Evolutionary conservation across 2,888 invertebrate species (phyloP).

Genomic region (Trissolcus japonicus): DNA sequence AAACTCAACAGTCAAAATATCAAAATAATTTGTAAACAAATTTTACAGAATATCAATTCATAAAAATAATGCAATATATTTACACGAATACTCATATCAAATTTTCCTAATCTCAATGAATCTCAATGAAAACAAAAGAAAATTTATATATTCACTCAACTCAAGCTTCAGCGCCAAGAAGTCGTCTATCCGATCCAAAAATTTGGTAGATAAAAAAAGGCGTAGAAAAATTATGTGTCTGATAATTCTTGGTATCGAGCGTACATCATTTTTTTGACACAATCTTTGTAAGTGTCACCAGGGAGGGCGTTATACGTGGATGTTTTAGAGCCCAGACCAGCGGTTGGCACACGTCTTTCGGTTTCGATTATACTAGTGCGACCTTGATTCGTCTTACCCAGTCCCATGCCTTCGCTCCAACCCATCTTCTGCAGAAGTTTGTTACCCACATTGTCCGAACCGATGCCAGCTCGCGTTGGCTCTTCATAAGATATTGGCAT

Average conservation of each 20-base stretch:
- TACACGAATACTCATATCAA: not conserved
- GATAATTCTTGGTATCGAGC: constrained; percentile 90
- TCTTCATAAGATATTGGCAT: constrained; percentile 75
- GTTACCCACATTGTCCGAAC: constrained; percentile 95
- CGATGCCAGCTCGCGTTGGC: constrained; percentile 83
- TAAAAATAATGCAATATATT: constrained; percentile 4
- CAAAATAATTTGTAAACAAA: not conserved
- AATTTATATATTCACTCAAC: not conserved
- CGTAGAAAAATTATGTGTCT: constrained; percentile 75
- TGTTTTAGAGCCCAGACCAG: constrained; percentile 91
- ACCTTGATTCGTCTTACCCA: constrained; percentile 95
- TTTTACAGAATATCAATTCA: too few relatives aligned
- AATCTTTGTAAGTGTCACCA: constrained; percentile 91
- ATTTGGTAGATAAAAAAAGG: not conserved
- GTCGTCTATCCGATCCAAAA: not conserved
- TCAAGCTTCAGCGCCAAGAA: not conserved
- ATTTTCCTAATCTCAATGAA: not conserved
- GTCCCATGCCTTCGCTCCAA: constrained; percentile 97
- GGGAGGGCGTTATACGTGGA: constrained; percentile 87
- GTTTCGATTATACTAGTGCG: constrained; percentile 92
- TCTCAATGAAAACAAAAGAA: not conserved
- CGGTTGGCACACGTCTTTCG: constrained; percentile 81
- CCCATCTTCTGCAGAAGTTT: constrained; percentile 98
- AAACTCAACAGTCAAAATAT: not conserved
- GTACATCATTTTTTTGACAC: constrained; percentile 92